Evolutionary conservation across 2,113 vertebrate species (phyloP), one percentile per base, ranked within the genome.

Genomic region (Protobothrops flavoviridis): DNA sequence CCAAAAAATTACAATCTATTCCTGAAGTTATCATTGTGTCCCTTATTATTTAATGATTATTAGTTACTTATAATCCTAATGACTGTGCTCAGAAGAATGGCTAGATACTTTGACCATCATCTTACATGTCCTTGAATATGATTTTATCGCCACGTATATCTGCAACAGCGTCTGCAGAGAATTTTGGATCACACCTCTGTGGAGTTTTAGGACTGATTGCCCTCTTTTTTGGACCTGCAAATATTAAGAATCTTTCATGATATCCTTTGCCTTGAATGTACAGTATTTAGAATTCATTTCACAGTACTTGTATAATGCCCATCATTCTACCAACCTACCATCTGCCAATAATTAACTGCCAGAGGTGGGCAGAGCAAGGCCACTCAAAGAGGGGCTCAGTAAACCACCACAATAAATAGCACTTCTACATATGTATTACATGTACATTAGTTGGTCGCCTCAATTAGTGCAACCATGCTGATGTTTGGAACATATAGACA

Each of bases 41-140:
- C 13, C 90, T 33, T 90, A 11, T 59, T 69, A 90, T 50, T 90
- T 50, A 69, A 4, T 90, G 91, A 43, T 81, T 9, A 81, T 43
- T 81, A 43, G 33, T 81, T 81, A 43, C 21, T 81, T 43, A 43
- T 21, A 81, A 81, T 33, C 3, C 3, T 0, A 0, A 55, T 74
- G 59, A n/a, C 11, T 90, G 23, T 91, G 24, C 33, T 43, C 64
- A 89, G 52, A 90, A 94, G 88, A 85, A 95, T 0, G 0, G 2
- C 52, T 45, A 21, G 91, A 93, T 90, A 92, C 88, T 20, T 87
- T 24, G 15, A 89, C 21, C 0, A 0, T 9, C 20, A 91, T 88
- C 64, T 94, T 93, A 89, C 15, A 39, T 94, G 61, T 91, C 13
- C 50, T 93, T 94, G 94, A 74, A 95, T 87, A 89, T 21, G 0